Evolutionary conservation across 2,797 vertebrate genomes (phyloP).

Genomic region (Danionella dracula): DNA sequence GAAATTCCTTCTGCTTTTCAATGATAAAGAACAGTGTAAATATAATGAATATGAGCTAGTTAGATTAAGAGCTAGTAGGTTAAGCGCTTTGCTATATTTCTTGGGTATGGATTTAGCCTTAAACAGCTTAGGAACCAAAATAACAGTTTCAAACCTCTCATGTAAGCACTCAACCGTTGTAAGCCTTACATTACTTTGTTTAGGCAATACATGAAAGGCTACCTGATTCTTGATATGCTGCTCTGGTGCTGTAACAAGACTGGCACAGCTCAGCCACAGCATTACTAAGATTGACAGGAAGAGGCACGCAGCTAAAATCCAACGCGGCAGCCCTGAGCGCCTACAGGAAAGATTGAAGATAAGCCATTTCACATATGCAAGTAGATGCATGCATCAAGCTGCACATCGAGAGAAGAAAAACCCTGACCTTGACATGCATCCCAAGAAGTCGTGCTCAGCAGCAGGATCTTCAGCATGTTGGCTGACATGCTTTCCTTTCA

Average conservation of each 20-base stretch:
- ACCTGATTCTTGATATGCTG: slow-evolving; percentile 92
- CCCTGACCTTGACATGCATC: slow-evolving; percentile 92
- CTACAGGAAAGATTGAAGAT: slow-evolving; percentile 58
- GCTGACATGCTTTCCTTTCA: slow-evolving; percentile 66
- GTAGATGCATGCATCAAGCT: too few relatives aligned
- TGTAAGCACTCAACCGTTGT: neutral
- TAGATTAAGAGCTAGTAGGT: too few relatives aligned
- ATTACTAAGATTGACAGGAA: slow-evolving; percentile 94
- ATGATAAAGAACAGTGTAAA: too few relatives aligned
- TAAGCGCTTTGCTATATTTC: too few relatives aligned
- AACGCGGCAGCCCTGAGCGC: slow-evolving; percentile 91
- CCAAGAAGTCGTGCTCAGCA: slow-evolving; percentile 88
- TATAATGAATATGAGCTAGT: too few relatives aligned
- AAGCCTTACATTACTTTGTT: neutral
- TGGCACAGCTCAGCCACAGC: slow-evolving; percentile 96
- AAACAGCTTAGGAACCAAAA: too few relatives aligned
- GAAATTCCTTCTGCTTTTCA: too few relatives aligned
- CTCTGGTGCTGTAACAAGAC: slow-evolving; percentile 86
- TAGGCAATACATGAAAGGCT: slow-evolving; percentile 13
- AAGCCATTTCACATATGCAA: too few relatives aligned
- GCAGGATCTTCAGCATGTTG: slow-evolving; percentile 66
- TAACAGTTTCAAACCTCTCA: too few relatives aligned
- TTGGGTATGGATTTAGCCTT: too few relatives aligned
- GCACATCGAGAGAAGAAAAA: neutral
- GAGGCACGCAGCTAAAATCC: slow-evolving; percentile 92